Base-by-base conservation (phyloP, 1,140 invertebrate species). In the Zophobas morio region DNA sequence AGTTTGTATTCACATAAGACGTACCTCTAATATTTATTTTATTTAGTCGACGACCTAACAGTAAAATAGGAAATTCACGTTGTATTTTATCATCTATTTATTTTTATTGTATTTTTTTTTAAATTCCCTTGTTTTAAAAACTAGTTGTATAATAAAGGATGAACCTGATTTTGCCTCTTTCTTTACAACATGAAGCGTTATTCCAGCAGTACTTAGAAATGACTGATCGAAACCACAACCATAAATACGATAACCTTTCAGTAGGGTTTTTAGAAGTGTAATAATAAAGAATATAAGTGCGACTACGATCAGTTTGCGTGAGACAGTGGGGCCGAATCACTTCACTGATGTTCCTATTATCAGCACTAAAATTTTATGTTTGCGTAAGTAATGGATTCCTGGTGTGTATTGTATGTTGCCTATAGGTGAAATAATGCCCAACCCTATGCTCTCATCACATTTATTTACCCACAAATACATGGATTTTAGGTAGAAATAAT, bases 381-480 rank as follows among this genome's bases (percentile, higher is more conserved):
- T 4, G 42, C 42, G 8, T 46, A 8, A 20, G 20, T 20, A 20
- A 20, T 20, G 20, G 20, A 20, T 20, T 20, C 20, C 20, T 20
- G 20, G 20, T 20, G 20, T 20, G 20, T 20, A 20, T 20, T 20
- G 20, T 20, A 20, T 20, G 20, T 20, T 20, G 6, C 36, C 6
- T 60, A 1, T 60, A 60, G 33, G 4, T 20, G 5, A 66, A 66
- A 42, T 66, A 66, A 39, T 36, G 42, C 37, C 60, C 36, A 66
- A 37, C 20, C 5, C 20, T 66, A 47, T 56, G 53, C 70, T 77
- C 66, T 80, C 70, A 78, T 80, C 77, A 80, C 79, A 80, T 80
- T 80, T 80, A 80, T 80, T 80, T 75, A 80, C 79, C 77, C 79
- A 80, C 77, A 80, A 76, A 78, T 80, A 80, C 79, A 80, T 80